phyloP scores from a whole-genome alignment of 2,113 vertebrate genomes.

The Sorex fumeus region DNA sequence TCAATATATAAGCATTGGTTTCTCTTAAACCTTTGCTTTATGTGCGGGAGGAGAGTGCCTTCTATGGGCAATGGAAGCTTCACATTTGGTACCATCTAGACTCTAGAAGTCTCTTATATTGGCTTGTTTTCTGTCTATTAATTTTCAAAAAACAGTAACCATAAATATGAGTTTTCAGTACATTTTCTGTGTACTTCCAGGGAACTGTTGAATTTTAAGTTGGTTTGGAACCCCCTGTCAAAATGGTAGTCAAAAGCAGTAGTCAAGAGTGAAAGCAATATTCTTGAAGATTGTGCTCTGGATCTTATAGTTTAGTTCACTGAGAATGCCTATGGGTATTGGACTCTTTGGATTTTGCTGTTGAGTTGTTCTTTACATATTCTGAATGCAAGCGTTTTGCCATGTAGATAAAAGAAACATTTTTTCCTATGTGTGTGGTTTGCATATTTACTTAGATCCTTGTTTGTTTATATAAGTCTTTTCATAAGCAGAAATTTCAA shows the following conservation, averaged over 20 bases:
- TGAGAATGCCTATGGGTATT: background rate
- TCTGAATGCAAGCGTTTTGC: constrained; percentile 1
- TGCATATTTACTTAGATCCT: background rate
- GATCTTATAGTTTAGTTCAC: background rate
- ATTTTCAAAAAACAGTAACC: constrained; percentile 1
- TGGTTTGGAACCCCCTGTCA: background rate
- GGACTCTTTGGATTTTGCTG: background rate
- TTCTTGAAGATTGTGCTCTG: background rate
- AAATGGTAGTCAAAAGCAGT: background rate
- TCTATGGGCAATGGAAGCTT: background rate
- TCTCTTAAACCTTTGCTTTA: background rate
- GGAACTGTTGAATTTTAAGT: background rate
- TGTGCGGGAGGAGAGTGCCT: background rate
- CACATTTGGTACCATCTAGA: background rate
- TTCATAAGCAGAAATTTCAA: constrained; percentile 39
- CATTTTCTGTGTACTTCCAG: background rate
- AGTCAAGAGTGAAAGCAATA: background rate
- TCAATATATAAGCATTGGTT: background rate
- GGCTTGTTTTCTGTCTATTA: background rate
- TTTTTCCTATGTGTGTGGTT: background rate
- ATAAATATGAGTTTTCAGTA: background rate
- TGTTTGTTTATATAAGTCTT: background rate
- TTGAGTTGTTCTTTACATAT: constrained; percentile 16
- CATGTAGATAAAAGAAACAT: background rate
- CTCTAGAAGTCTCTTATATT: background rate